Percentiles rank a stretch among this genome's conserved stretches.
Evolutionary conservation across 2,888 invertebrate species (phyloP).

Genomic region (Pterobdella sp.): DNA sequence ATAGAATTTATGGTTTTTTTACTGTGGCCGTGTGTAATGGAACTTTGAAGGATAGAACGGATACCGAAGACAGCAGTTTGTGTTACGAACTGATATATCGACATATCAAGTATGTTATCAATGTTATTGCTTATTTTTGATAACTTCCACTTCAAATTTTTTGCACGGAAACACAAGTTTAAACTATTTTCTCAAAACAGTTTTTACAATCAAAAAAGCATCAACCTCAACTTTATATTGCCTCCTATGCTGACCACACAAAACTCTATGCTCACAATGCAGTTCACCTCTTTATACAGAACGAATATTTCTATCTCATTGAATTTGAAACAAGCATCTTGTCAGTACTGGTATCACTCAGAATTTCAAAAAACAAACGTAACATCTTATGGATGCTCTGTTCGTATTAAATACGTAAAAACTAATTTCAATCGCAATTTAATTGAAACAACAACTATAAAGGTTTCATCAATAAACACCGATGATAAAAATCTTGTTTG

Average conservation of each 20-base stretch:
- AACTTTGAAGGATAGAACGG: background rate
- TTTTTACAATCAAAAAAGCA: background rate
- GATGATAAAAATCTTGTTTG: background rate
- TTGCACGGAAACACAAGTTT: no score
- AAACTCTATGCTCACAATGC: conserved; percentile 8
- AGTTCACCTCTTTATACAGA: background rate
- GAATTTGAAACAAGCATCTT: conserved; percentile 19
- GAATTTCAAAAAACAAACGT: background rate
- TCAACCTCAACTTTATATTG: conserved; percentile 7
- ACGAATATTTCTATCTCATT: background rate
- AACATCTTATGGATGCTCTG: conserved; percentile 24
- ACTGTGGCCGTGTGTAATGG: conserved; percentile 18
- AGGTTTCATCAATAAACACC: conserved; percentile 17
- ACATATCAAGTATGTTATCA: background rate
- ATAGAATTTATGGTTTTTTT: conserved; percentile 3
- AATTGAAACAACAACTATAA: background rate
- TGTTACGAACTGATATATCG: conserved; percentile 17
- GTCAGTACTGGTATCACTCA: conserved; percentile 25
- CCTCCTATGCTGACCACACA: conserved; percentile 18
- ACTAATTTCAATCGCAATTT: background rate
- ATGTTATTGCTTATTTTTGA: no score
- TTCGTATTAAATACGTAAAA: conserved; percentile 2
- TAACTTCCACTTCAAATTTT: no score
- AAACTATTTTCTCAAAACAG: conserved; percentile 7
- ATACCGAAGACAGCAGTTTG: background rate